Evolutionary conservation across 2,113 vertebrate species (phyloP).

Genomic region (Scartelaos histophorus): DNA sequence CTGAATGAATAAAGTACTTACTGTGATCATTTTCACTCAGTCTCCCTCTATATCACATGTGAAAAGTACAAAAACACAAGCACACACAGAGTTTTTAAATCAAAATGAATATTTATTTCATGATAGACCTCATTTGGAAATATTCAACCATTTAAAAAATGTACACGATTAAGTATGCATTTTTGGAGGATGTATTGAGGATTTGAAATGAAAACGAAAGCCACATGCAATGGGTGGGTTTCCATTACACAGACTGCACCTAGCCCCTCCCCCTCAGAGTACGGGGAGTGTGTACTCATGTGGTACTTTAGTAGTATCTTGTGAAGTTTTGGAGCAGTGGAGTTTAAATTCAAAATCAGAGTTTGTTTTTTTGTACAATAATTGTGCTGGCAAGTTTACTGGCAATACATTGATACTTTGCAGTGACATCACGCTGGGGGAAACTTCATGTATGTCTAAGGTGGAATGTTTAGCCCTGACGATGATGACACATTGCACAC

Average conservation of each 20-base stretch:
- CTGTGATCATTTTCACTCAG: too few species aligned
- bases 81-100: constrained; percentile 30
- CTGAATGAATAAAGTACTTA: not conserved
- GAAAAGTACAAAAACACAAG: not conserved
- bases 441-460: too few species aligned
- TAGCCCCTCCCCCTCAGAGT: not conserved
- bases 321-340: not conserved
- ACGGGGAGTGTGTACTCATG: not conserved
- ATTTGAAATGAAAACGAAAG: constrained; percentile 75
- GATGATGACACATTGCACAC: too few species aligned
- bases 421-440: too few species aligned
- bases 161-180: constrained; percentile 74
- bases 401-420: not conserved
- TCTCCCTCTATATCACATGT: too few species aligned
- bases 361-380: not conserved
- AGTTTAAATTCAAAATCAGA: not conserved
- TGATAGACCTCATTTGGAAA: constrained; percentile 80
- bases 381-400: constrained; percentile 3
- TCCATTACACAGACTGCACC: constrained; percentile 69
- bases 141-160: constrained; percentile 74
- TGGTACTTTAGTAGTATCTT: not conserved
- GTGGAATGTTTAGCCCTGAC: too few species aligned
- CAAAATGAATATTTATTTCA: constrained; percentile 84
- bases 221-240: constrained; percentile 80
- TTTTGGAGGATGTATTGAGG: constrained; percentile 70